Conservation (phyloP, 2,797 vertebrate species). For the Sebastes melanostomus region DNA sequence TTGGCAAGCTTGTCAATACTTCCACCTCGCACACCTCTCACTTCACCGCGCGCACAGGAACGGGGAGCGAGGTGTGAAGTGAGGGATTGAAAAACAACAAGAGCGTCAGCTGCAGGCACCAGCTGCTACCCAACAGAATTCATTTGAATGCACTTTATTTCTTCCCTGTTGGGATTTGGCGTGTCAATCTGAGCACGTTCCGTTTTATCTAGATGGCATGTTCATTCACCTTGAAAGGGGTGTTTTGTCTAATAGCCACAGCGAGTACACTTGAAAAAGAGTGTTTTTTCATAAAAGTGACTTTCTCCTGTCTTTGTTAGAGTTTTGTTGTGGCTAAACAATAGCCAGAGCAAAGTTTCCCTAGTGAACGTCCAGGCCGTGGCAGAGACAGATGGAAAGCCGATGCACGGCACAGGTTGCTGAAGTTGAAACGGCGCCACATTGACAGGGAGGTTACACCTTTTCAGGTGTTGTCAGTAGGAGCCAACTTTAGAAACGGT, state of each 20-base stretch:
- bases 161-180: slow-evolving; percentile 48
- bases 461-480: slow-evolving; percentile 32
- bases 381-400: slow-evolving; percentile 40
- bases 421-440: slow-evolving; percentile 1
- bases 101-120: slow-evolving; percentile 67
- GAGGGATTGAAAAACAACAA: slow-evolving; percentile 58
- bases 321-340: background rate
- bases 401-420: background rate
- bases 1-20: slow-evolving; percentile 70
- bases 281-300: slow-evolving; percentile 6
- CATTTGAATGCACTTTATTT: slow-evolving; percentile 70
- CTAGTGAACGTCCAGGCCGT: background rate
- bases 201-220: slow-evolving; percentile 48
- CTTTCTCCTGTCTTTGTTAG: slow-evolving; percentile 27
- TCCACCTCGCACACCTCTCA: slow-evolving; percentile 58
- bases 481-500: slow-evolving; percentile 9
- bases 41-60: slow-evolving; percentile 43
- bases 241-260: slow-evolving; percentile 53
- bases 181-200: slow-evolving; percentile 55
- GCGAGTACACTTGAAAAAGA: slow-evolving; percentile 41
- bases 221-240: slow-evolving; percentile 64
- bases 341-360: slow-evolving; percentile 13
- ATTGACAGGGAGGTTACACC: slow-evolving; percentile 51
- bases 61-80: slow-evolving; percentile 48
- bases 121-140: slow-evolving; percentile 70